Conservation (phyloP, 1,140 invertebrate species). For the Coelopa frigida region DNA sequence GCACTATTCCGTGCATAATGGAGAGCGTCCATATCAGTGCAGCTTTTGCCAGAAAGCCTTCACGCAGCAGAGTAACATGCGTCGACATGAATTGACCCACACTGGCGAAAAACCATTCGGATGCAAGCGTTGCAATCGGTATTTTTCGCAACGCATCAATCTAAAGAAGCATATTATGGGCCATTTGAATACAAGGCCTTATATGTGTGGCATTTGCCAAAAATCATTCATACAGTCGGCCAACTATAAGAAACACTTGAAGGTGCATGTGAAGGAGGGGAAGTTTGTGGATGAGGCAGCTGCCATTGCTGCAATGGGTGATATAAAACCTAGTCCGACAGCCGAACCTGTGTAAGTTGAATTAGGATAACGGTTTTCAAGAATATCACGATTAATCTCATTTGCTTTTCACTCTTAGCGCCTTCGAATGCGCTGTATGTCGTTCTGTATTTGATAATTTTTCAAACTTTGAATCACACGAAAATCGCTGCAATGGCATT, state of each 20-base stretch:
- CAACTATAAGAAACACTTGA: constrained; percentile 40
- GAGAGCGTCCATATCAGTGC: constrained; percentile 40
- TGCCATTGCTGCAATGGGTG: constrained; percentile 30
- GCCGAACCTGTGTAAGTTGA: constrained; percentile 31
- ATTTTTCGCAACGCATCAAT: constrained; percentile 42
- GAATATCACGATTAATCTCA: background rate
- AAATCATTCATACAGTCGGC: constrained; percentile 40
- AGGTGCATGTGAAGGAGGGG: constrained; percentile 39
- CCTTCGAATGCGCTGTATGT: constrained; percentile 40
- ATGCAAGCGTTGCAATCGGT: constrained; percentile 37
- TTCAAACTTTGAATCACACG: constrained; percentile 38
- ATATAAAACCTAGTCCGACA: constrained; percentile 24
- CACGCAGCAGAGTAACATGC: constrained; percentile 44
- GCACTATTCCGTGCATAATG: constrained; percentile 41
- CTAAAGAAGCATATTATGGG: constrained; percentile 43
- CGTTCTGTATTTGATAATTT: constrained; percentile 40
- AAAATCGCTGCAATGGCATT: constrained; percentile 33
- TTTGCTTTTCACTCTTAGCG: constrained; percentile 22
- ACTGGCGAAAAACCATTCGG: constrained; percentile 43
- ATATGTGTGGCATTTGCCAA: constrained; percentile 36
- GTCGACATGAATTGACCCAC: constrained; percentile 43
- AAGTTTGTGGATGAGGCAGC: constrained; percentile 32
- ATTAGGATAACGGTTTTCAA: background rate
- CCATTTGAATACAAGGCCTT: constrained; percentile 40
- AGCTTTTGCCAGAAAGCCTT: constrained; percentile 42